phyloP scores from a whole-genome alignment of 2,113 vertebrate genomes.

The Dinomys branickii region DNA sequence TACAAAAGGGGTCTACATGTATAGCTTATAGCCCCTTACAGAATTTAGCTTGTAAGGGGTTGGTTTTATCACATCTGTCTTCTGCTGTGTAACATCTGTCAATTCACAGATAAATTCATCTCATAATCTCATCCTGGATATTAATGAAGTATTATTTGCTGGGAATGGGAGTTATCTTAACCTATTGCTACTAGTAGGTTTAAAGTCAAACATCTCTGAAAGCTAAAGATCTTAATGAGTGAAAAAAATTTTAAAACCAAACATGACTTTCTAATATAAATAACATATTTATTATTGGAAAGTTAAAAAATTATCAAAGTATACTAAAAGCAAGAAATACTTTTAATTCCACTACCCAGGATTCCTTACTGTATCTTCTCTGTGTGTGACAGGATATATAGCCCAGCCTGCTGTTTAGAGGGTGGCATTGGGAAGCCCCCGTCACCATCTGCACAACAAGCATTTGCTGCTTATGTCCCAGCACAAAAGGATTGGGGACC shows the following conservation, averaged over 20 bases:
- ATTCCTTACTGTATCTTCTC: neutral
- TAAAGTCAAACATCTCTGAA: slow-evolving; percentile 55
- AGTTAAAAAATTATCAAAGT: slow-evolving; percentile 21
- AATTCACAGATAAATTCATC: neutral
- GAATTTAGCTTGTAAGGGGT: neutral
- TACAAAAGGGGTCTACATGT: neutral
- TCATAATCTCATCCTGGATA: neutral
- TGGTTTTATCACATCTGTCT: neutral
- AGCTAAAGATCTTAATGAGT: slow-evolving; percentile 17
- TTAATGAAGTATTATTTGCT: slow-evolving; percentile 8
- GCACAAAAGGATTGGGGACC: neutral
- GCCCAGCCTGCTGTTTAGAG: neutral
- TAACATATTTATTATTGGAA: slow-evolving; percentile 18
- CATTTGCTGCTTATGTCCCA: neutral
- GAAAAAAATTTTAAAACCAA: neutral
- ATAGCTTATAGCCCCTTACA: neutral
- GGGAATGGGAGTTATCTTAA: neutral
- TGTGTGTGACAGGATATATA: neutral
- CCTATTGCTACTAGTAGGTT: neutral
- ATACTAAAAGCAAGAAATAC: slow-evolving; percentile 30
- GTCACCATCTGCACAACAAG: neutral
- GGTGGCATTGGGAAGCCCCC: neutral
- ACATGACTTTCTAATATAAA: neutral
- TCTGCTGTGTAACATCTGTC: neutral
- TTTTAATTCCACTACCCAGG: neutral